A percentile compares a stretch with the other conserved stretches of the same genome.
phyloP scores from a whole-genome alignment of 2,113 vertebrate species.

The Trochalopteron elliotii region DNA sequence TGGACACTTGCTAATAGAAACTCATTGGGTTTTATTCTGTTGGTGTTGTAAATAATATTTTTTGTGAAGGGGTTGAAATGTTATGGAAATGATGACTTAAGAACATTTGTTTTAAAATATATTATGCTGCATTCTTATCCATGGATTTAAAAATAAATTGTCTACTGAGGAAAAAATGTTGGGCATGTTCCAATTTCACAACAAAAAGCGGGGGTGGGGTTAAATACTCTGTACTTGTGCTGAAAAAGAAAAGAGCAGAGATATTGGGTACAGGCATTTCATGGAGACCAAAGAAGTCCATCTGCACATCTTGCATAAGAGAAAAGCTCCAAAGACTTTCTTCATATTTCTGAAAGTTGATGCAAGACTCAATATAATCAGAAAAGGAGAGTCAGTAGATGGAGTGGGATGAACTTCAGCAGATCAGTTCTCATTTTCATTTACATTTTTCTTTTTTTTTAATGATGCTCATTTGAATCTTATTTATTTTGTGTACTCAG shows the following conservation, averaged over 20 bases:
- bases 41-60: constrained; percentile 43
- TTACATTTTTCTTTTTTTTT: background rate
- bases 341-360: background rate
- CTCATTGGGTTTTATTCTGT: background rate
- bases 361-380: background rate
- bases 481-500: background rate
- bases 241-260: background rate
- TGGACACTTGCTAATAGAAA: background rate
- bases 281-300: background rate
- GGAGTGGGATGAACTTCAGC: background rate
- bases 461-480: background rate
- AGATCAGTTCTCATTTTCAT: background rate
- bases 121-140: constrained; percentile 44
- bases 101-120: constrained; percentile 47
- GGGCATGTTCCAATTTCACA: constrained; percentile 39
- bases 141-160: constrained; percentile 65
- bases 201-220: background rate
- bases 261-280: background rate
- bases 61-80: constrained; percentile 7
- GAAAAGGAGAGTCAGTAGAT: background rate
- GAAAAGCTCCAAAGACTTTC: background rate
- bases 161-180: constrained; percentile 57
- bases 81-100: constrained; percentile 61
- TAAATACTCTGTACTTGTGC: background rate
- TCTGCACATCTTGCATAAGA: background rate